A percentile compares a stretch with the other conserved stretches of the same genome.
Conservation (phyloP, 2,113 vertebrate genomes). For the Microcebus murinus region DNA sequence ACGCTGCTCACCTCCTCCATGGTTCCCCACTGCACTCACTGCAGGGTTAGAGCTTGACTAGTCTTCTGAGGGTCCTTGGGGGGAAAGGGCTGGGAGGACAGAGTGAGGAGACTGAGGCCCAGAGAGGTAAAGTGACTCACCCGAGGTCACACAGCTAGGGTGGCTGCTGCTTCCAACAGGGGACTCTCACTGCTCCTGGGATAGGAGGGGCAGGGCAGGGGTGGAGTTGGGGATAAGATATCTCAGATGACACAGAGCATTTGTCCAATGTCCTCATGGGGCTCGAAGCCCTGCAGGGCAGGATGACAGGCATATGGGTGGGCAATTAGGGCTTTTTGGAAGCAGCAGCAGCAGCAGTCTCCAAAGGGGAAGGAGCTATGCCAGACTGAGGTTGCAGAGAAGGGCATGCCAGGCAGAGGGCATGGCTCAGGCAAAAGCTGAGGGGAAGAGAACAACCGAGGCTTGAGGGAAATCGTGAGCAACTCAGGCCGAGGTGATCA, state of each 20-base stretch:
- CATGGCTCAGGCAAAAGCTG: not conserved
- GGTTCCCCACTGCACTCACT: rapidly evolving
- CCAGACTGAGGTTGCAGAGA: not conserved
- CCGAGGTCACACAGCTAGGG: not conserved
- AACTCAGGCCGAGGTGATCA: not conserved
- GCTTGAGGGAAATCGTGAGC: not conserved
- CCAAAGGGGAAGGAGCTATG: not conserved
- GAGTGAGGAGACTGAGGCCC: not conserved
- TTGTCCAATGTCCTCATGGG: not conserved
- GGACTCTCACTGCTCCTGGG: not conserved
- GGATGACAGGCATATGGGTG: not conserved
- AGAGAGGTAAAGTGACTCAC: not conserved
- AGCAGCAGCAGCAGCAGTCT: not conserved
- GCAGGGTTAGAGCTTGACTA: not conserved
- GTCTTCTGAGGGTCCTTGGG: not conserved
- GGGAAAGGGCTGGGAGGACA: not conserved
- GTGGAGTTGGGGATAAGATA: not conserved
- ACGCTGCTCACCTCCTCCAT: not conserved
- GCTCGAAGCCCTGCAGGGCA: not conserved
- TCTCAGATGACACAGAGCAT: not conserved
- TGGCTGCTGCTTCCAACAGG: not conserved
- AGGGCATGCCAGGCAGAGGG: constrained; percentile 24
- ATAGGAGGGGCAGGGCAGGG: not conserved
- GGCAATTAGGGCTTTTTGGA: not conserved
- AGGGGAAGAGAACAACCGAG: not conserved